These are phyloP conservation scores for Spheniscus humboldti DNA, from an alignment of 2,797 vertebrate species.

Conservation along the genomic window DNA sequence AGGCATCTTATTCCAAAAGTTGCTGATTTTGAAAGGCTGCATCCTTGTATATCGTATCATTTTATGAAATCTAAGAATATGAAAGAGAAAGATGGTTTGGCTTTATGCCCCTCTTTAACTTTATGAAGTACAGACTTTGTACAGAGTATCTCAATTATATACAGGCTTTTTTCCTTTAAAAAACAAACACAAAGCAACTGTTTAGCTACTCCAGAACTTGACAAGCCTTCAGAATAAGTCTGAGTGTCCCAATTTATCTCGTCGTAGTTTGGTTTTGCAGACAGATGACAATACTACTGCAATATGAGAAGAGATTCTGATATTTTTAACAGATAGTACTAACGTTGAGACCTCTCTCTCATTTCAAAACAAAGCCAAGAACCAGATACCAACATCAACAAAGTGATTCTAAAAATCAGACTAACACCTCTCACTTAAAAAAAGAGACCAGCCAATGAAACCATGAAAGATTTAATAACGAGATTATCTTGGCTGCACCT, in stretches of 20 bases:
- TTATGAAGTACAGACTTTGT: neutral
- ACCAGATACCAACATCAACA: neutral
- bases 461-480: neutral
- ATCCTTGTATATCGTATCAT: neutral
- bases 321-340: neutral
- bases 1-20: neutral
- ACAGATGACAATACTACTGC: neutral
- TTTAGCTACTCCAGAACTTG: neutral
- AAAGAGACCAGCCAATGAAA: neutral
- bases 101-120: neutral
- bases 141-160: neutral
- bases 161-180: neutral
- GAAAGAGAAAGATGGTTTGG: neutral
- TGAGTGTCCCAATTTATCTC: neutral
- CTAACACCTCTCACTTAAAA: neutral
- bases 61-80: neutral
- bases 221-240: neutral
- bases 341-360: neutral
- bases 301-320: slow-evolving; percentile 3
- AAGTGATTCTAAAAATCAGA: neutral
- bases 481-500: neutral
- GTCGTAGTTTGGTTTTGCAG: neutral
- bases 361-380: slow-evolving; percentile 5
- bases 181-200: neutral
- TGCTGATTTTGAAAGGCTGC: neutral